Evolutionary conservation across 2,797 vertebrate genomes (phyloP).

Genomic region (Lagocephalus sceleratus): DNA sequence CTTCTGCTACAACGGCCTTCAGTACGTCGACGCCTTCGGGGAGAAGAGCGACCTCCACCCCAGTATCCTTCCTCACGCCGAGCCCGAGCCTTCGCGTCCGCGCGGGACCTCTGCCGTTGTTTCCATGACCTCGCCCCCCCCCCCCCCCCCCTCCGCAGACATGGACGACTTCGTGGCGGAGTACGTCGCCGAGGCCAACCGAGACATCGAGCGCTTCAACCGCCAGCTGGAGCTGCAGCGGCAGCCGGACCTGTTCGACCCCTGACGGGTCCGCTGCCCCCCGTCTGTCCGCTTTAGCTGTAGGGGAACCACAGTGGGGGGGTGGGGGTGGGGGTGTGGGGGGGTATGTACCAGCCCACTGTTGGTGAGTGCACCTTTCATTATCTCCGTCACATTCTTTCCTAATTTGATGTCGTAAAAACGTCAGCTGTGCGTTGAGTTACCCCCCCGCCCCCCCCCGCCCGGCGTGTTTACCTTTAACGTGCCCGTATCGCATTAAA

Average conservation of each 20-base stretch:
- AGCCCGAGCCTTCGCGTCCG: too few species aligned
- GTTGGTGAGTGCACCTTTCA: slow-evolving; percentile 33
- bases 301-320: slow-evolving; percentile 18
- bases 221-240: slow-evolving; percentile 86
- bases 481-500: too few species aligned
- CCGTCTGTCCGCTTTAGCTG: slow-evolving; percentile 34
- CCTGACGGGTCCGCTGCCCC: slow-evolving; percentile 41
- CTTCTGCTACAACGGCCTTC: slow-evolving; percentile 92
- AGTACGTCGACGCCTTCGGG: slow-evolving; percentile 92
- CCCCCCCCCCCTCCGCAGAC: slow-evolving; percentile 72
- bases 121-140: slow-evolving; percentile 71
- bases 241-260: slow-evolving; percentile 88
- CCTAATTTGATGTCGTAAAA: slow-evolving; percentile 7
- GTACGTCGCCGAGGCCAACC: slow-evolving; percentile 88
- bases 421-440: not conserved
- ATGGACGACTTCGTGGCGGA: slow-evolving; percentile 93
- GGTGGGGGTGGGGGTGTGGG: slow-evolving; percentile 10
- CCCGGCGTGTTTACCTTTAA: too few species aligned
- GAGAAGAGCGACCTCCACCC: slow-evolving; percentile 90
- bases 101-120: slow-evolving; percentile 16
- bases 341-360: slow-evolving; percentile 24
- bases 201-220: slow-evolving; percentile 91
- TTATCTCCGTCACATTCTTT: slow-evolving; percentile 14
- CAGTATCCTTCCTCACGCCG: slow-evolving; percentile 86
- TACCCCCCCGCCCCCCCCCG: not conserved